Percentiles rank a stretch among this genome's conserved stretches.
Conservation (phyloP, 2,797 vertebrate species). For the Kryptopterus vitreolus region DNA sequence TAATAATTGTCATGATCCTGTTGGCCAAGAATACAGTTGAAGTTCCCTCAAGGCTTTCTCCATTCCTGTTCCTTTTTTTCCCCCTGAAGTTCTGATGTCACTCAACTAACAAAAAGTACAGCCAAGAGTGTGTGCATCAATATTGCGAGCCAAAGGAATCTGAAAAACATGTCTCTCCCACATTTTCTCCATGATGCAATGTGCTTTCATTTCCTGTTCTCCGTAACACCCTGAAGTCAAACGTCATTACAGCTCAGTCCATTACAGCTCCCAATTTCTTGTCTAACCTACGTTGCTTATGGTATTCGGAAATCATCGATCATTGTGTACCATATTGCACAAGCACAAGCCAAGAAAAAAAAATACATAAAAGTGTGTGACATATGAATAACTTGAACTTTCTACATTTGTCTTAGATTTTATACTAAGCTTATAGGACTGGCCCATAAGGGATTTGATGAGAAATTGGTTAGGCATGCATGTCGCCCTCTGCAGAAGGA, state of each 20-base stretch:
- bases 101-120: slow-evolving; percentile 39
- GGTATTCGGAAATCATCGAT: slow-evolving; percentile 3
- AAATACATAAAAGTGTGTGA: not conserved
- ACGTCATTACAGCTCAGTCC: slow-evolving; percentile 8
- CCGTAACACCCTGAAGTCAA: slow-evolving; percentile 47
- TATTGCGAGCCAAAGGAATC: slow-evolving; percentile 51
- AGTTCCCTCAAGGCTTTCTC: slow-evolving; percentile 16
- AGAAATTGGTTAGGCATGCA: not conserved
- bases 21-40: slow-evolving; percentile 14
- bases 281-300: not conserved
- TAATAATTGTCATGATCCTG: slow-evolving; percentile 16
- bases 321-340: not conserved
- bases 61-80: slow-evolving; percentile 27
- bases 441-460: not conserved
- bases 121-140: slow-evolving; percentile 37
- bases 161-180: slow-evolving; percentile 66
- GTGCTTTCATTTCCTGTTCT: slow-evolving; percentile 51
- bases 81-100: slow-evolving; percentile 44
- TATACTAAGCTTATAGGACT: not conserved
- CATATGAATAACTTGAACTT: not conserved
- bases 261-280: slow-evolving; percentile 12
- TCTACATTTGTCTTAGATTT: not conserved
- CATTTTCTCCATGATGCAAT: slow-evolving; percentile 67
- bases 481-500: not conserved
- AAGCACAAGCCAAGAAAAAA: not conserved